Percentiles rank a stretch among this genome's conserved stretches.
phyloP scores from a whole-genome alignment of 1,140 invertebrate genomes.

The Psix sp. region DNA sequence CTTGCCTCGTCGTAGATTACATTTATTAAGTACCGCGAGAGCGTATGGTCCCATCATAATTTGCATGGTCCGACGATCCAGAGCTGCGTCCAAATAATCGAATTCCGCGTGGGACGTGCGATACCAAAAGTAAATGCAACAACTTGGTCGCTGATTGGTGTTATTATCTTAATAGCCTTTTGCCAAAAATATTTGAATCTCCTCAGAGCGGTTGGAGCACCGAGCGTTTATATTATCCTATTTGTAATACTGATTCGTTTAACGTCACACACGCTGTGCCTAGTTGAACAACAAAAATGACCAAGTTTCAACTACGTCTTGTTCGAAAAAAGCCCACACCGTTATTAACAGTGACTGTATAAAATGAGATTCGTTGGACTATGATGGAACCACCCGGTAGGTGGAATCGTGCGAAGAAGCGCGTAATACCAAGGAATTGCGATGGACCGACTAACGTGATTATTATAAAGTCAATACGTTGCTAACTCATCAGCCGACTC shows the following conservation, averaged over 20 bases:
- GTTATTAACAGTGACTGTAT: slow-evolving; percentile 33
- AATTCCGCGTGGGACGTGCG: slow-evolving; percentile 48
- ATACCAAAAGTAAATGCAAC: slow-evolving; percentile 39
- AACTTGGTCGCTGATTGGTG: slow-evolving; percentile 16
- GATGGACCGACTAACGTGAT: slow-evolving; percentile 72
- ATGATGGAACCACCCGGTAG: slow-evolving; percentile 61
- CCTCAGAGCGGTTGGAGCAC: no score
- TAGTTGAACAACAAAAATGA: no score
- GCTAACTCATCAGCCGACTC: slow-evolving; percentile 76
- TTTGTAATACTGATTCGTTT: no score
- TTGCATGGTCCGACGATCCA: slow-evolving; percentile 47
- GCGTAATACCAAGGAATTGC: slow-evolving; percentile 59
- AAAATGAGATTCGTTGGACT: slow-evolving; percentile 46
- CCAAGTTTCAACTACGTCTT: neutral
- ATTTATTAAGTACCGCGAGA: slow-evolving; percentile 50
- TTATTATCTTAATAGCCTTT: slow-evolving; percentile 45
- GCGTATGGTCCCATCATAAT: slow-evolving; percentile 23
- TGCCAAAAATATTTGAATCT: slow-evolving; percentile 40
- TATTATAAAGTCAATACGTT: slow-evolving; percentile 78
- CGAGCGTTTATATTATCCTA: no score
- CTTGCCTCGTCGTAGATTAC: slow-evolving; percentile 50
- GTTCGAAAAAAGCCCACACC: slow-evolving; percentile 13
- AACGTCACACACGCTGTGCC: no score
- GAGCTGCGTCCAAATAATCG: slow-evolving; percentile 30
- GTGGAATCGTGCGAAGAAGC: slow-evolving; percentile 60